Percentiles rank a stretch among this genome's conserved stretches.
phyloP scores from a whole-genome alignment of 1,140 invertebrate species.

The Drosophila biarmipes region DNA sequence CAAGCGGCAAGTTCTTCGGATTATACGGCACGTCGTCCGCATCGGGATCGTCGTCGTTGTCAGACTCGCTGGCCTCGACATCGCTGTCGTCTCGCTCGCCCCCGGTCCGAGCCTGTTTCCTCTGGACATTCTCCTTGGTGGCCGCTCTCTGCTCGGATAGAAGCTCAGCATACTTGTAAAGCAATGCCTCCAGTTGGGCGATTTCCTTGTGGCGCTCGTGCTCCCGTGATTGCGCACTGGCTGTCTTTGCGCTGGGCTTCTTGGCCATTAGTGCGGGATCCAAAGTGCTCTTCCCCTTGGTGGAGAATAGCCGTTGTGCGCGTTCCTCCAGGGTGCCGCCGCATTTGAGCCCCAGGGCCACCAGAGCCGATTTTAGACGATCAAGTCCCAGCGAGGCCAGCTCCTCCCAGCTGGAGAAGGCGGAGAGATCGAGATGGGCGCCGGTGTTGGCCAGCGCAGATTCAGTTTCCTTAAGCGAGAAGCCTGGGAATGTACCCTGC shows the following conservation, averaged over 20 bases:
- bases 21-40: constrained; percentile 98
- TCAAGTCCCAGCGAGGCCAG: constrained; percentile 98
- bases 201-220: constrained; percentile 92
- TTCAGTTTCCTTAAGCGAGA: constrained; percentile 96
- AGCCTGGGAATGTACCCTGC: constrained; percentile 95
- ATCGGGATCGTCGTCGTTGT: constrained; percentile 93
- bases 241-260: constrained; percentile 88
- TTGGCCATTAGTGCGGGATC: constrained; percentile 97
- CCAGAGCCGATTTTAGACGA: constrained; percentile 97
- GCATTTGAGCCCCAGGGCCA: constrained; percentile 99
- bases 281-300: constrained; percentile 96
- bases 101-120: constrained; percentile 98
- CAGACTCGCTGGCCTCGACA: constrained; percentile 94
- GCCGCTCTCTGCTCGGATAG: constrained; percentile 93
- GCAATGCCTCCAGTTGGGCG: constrained; percentile 93
- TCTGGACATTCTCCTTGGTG: constrained; percentile 99
- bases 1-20: constrained; percentile 99
- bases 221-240: constrained; percentile 88
- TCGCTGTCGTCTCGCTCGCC: constrained; percentile 97
- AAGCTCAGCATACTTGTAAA: constrained; percentile 94
- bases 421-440: constrained; percentile 97
- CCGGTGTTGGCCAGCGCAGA: constrained; percentile 96
- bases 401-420: constrained; percentile 99
- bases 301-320: constrained; percentile 97
- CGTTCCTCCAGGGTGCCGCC: constrained; percentile 99